phyloP scores from a whole-genome alignment of 2,113 vertebrate species.

The Lota lota region DNA sequence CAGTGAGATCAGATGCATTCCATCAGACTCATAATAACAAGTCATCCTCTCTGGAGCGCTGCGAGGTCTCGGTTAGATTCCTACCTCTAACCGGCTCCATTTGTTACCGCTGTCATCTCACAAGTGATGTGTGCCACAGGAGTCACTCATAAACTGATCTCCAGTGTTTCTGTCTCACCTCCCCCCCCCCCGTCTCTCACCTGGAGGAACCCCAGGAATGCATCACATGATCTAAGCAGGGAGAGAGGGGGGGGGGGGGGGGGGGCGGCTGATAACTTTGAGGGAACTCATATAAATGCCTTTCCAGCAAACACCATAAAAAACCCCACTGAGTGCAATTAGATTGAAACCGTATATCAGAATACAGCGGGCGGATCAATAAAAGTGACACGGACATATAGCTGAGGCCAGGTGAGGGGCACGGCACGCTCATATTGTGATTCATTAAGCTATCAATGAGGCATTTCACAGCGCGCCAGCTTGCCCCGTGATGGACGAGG shows the following conservation, averaged over 20 bases:
- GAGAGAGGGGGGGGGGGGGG: neutral
- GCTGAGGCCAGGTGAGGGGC: slow-evolving; percentile 31
- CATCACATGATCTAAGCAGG: slow-evolving; percentile 38
- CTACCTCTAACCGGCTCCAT: slow-evolving; percentile 4
- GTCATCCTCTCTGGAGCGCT: too few species aligned
- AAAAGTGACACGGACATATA: slow-evolving; percentile 62
- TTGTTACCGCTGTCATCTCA: slow-evolving; percentile 13
- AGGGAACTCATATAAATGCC: slow-evolving; percentile 57
- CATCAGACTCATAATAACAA: too few species aligned
- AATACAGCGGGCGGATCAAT: slow-evolving; percentile 60
- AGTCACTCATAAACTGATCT: slow-evolving; percentile 38
- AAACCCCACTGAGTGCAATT: slow-evolving; percentile 68
- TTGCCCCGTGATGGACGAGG: slow-evolving; percentile 56
- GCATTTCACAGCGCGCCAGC: slow-evolving; percentile 61
- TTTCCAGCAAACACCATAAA: slow-evolving; percentile 58
- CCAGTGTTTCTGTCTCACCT: neutral
- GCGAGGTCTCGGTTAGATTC: slow-evolving; percentile 29
- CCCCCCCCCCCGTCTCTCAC: neutral
- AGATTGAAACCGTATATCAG: slow-evolving; percentile 71
- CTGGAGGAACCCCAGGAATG: slow-evolving; percentile 25
- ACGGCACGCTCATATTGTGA: slow-evolving; percentile 62
- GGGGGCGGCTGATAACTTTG: neutral
- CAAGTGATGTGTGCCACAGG: slow-evolving; percentile 19
- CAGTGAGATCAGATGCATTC: neutral
- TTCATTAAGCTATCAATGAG: slow-evolving; percentile 77